These are phyloP conservation scores for Anhinga anhinga DNA, from an alignment of 2,113 vertebrate species.

Conservation along the genomic window DNA sequence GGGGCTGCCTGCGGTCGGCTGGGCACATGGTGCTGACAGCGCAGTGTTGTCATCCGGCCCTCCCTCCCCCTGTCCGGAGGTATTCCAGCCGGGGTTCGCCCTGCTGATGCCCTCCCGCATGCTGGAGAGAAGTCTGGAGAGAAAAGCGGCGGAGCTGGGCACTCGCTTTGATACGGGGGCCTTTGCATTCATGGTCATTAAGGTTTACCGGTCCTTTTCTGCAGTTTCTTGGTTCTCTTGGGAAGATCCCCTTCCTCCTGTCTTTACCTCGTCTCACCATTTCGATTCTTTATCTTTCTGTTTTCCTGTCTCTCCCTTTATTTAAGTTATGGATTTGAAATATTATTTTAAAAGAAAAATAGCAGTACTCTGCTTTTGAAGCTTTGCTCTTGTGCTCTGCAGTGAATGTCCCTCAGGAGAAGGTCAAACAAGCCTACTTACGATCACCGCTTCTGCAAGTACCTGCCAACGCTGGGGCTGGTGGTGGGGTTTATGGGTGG, in stretches of 20 bases:
- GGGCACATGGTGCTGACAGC: not conserved
- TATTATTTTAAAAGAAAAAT: not conserved
- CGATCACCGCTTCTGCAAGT: not conserved
- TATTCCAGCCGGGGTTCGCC: not conserved
- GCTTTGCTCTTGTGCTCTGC: not conserved
- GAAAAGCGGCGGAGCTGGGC: not conserved
- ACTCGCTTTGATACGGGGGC: accelerated
- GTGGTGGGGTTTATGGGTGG: not conserved
- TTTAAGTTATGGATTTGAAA: not conserved
- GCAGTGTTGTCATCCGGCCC: accelerated
- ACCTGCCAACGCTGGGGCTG: not conserved
- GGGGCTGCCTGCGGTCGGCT: accelerated
- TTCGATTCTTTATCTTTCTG: not conserved
- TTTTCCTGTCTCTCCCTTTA: not conserved
- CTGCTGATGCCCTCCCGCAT: accelerated
- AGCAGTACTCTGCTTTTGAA: not conserved
- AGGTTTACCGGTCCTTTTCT: not conserved
- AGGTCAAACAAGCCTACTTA: not conserved
- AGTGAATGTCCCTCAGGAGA: accelerated
- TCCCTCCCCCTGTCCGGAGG: accelerated
- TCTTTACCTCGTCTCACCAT: not conserved
- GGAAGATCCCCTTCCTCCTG: not conserved
- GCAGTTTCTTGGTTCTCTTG: not conserved
- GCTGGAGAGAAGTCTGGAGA: not conserved
- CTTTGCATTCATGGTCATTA: not conserved